Base-by-base conservation (phyloP, 2,888 invertebrate genomes). In the Mythimna vitellina region DNA sequence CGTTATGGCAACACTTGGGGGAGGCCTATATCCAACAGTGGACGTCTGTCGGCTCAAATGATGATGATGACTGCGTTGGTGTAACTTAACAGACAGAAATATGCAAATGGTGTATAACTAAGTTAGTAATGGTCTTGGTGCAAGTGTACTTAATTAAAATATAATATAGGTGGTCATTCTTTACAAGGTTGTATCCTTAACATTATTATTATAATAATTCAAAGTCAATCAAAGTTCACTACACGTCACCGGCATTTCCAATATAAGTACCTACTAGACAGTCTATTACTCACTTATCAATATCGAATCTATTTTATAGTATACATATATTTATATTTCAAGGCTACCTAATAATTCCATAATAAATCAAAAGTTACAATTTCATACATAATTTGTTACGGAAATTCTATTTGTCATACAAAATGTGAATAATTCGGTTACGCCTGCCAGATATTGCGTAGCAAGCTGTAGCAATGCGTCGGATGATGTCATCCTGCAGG, bases 401-500 rank as follows among this genome's bases (percentile, higher is more conserved):
- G 71, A 70, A 66, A 82, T 74, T 65, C 62, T 57, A 82, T 82
- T 79, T 49, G 70, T 62, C 56, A 61, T 32, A 63, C 53, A 56
- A 82, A 70, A 64, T 57, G 46, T 78, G 73, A 74, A 68, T 83
- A 70, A 82, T 76, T 71, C 38, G 62, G 56, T 73, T 76, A 72
- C 62, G 80, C 76, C 81, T 84, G 79, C 75, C 70, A 73, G 49
- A 75, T 81, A 83, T 79, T 81, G 79, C 81, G 82, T 73, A 86
- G 80, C 81, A 76, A 66, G 79, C 73, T 77, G 67, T 66, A 67
- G 68, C 86, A 69, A 58, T 78, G 78, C 78, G 72, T 69, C 77
- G 81, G 87, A 89, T 95, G 94, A 95, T 92, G 91, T 94, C 94
- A 94, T 93, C 89, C 86, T 82, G 76, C 85, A 90, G 91, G 93